Percentiles rank a stretch among this genome's conserved stretches.
Conservation (phyloP, 2,888 invertebrate genomes). For the Netelia fuscicornis region DNA sequence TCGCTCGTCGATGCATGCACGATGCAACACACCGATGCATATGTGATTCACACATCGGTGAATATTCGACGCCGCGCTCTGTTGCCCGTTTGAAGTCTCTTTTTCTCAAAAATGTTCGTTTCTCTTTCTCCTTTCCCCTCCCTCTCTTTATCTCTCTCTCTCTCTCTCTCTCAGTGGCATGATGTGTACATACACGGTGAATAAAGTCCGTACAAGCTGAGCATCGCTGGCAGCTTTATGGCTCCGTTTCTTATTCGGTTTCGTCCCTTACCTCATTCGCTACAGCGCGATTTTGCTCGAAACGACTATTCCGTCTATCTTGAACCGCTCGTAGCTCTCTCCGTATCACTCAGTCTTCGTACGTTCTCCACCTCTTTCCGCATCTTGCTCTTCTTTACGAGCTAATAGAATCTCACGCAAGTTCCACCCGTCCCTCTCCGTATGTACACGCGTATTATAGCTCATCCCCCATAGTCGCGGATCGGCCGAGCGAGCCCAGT, state of each 20-base stretch:
- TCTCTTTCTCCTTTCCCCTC: neutral
- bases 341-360: constrained; percentile 23
- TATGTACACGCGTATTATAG: constrained; percentile 12
- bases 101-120: constrained; percentile 19
- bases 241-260: constrained; percentile 52
- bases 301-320: constrained; percentile 11
- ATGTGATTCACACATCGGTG: constrained; percentile 54
- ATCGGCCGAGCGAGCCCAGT: constrained; percentile 33
- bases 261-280: constrained; percentile 63
- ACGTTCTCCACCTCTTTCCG: constrained; percentile 43
- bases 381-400: constrained; percentile 50
- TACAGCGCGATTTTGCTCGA: constrained; percentile 31
- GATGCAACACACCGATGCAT: constrained; percentile 44
- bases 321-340: constrained; percentile 25
- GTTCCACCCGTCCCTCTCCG: constrained; percentile 42
- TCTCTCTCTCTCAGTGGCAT: neutral
- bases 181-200: constrained; percentile 8
- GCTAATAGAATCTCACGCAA: constrained; percentile 62
- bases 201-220: constrained; percentile 60
- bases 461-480: constrained; percentile 13
- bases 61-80: constrained; percentile 51
- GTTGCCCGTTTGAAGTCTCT: constrained; percentile 39
- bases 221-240: constrained; percentile 68
- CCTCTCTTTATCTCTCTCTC: neutral
- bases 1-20: constrained; percentile 59